Percentiles rank a stretch among this genome's conserved stretches.
Evolutionary conservation across 2,888 invertebrate species (phyloP).

Genomic region (Oscheius sp.): DNA sequence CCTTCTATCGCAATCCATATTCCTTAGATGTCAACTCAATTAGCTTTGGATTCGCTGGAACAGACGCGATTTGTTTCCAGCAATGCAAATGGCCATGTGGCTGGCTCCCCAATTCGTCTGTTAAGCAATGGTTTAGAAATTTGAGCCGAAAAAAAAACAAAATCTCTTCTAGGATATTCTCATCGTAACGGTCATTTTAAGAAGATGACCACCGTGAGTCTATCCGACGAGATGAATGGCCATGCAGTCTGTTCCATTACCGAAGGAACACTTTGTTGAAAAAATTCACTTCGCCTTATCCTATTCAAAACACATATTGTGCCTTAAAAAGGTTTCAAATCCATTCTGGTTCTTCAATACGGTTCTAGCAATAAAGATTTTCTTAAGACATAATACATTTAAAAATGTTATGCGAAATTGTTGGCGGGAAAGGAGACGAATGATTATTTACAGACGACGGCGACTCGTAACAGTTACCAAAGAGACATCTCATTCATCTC

Average conservation of each 20-base stretch:
- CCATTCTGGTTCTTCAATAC: slow-evolving; percentile 6
- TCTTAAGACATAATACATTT: slow-evolving; percentile 21
- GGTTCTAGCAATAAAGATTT: background rate
- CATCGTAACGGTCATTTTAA: background rate
- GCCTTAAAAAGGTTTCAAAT: background rate
- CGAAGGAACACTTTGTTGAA: slow-evolving; percentile 18
- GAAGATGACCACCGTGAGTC: slow-evolving; percentile 13
- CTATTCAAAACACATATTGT: background rate
- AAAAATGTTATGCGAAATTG: slow-evolving; percentile 14
- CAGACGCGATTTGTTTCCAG: slow-evolving; percentile 42
- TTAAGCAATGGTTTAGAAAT: slow-evolving; percentile 37
- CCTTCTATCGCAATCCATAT: background rate
- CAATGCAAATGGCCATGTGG: slow-evolving; percentile 34
- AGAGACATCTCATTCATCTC: slow-evolving; percentile 60
- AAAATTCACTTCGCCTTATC: background rate
- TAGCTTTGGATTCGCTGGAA: slow-evolving; percentile 37
- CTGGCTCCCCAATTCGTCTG: slow-evolving; percentile 40
- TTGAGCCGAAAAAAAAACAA: background rate
- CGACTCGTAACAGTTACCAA: slow-evolving; percentile 39
- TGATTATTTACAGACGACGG: background rate
- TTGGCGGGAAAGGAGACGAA: background rate
- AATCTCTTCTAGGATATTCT: slow-evolving; percentile 4
- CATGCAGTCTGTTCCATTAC: slow-evolving; percentile 12
- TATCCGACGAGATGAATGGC: slow-evolving; percentile 13
- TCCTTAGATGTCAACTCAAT: slow-evolving; percentile 10